Evolutionary conservation across 92 coral and sea anemone genomes (phyloP), one percentile per base, ranked within the genome.

Genomic region (Heteractis magnifica): DNA sequence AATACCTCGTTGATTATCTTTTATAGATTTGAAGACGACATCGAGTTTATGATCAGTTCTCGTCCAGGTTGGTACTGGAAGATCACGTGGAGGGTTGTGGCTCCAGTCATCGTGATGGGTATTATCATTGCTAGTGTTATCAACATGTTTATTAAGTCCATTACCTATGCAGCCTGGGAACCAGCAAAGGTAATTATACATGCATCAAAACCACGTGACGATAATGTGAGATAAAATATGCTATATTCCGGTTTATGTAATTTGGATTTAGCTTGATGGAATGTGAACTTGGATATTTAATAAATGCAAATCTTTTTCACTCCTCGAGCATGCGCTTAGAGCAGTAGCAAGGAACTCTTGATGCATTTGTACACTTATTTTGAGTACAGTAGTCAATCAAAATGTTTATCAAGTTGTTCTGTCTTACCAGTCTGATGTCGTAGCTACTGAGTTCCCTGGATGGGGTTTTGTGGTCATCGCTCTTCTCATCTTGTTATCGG

Each of bases 391-490:
- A 34, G 44, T 34, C 70, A 58, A 58, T 58, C 64, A 18, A 18
- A 26, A 62, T 62, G 2, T 23, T 62, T 20, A 62, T 10, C 5
- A 18, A 13, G 64, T 58, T 62, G 7, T 4, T 82, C 15, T 50
- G 65, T 64, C 49, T 70, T 77, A 72, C 14, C 71, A 94, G 98
- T 93, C 90, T 18, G 94, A 92, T 53, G 92, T 92, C 11, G 52
- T 19, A 20, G 83, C 75, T 34, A 83, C 87, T 1, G 70, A 77
- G 41, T 93, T 88, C 58, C 98, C 98, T 3, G 71, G 82, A 1
- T 94, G 96, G 96, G 98, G 93, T 11, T 84, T 87, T 56, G 81
- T 88, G 10, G 71, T 90, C 86, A 92, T 92, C 64, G 85, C 93
- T 14, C 56, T 95, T 23, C 83, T 95, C 62, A 86, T 91, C 74